Evolutionary conservation across 2,888 invertebrate species (phyloP), one percentile per base, ranked within the genome.

Genomic region (Cosmopolites sordidus): DNA sequence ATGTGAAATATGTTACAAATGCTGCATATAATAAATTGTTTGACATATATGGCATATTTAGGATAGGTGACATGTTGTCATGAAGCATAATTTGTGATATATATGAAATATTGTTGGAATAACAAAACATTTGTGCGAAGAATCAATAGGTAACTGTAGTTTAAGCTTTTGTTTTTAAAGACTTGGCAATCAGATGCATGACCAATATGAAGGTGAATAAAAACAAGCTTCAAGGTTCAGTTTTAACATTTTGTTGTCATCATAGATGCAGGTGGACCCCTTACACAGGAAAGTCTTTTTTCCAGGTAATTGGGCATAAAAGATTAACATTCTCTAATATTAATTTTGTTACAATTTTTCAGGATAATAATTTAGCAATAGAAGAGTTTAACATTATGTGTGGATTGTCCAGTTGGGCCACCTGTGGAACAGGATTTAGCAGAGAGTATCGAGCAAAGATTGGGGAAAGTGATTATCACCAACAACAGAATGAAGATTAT

Each of bases 171-270:
- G 11, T 48, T 14, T 6, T 58, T 58, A 45, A 45, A 84, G 91
- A 91, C 75, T 79, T 87, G 62, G 83, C 89, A 1, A 69, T 92
- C 51, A 80, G 83, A 37, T 89, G 90, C 70, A 67, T 89, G 56
- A 71, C 74, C 18, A 77, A 76, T 59, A 39, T 72, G 67, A 9
- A 75, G 62, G 59, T 73, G 64, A 63, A 65, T 55, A 64, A 70
- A 55, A 33, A 68, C 52, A 73, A 75, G 65, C 64, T 80, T 65
- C 56, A 60, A 47, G 90, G 87, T 4, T 68, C 85, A 37, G 76
- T 89, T 49, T 81, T 94, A 69, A 92, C 94, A 1, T 82, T 92
- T 16, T 95, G 95, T 73, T 95, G 95, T 71, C 93, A 94, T 73
- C 94, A 95, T 75, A 82, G 87, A 60, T 92, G 92, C 70, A 78